These are phyloP conservation scores for Lepidocolaptes lacrymiger DNA, from an alignment of 2,797 vertebrate species.

Conservation along the genomic window DNA sequence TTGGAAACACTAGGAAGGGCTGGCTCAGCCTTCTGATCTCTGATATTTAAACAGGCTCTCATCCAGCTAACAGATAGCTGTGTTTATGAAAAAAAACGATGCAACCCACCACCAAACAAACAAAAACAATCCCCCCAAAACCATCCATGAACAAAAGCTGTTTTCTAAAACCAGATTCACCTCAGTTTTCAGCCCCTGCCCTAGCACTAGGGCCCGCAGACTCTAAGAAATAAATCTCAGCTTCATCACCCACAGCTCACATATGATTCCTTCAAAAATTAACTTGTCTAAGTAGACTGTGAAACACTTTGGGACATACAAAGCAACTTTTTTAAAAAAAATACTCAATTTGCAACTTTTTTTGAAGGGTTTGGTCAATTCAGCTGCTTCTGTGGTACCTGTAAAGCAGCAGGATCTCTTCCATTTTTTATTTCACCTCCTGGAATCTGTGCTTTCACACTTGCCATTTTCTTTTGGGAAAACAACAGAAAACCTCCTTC, in stretches of 20 bases:
- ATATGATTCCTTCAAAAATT: background rate
- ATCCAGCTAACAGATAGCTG: background rate
- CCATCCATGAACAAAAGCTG: background rate
- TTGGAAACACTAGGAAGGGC: background rate
- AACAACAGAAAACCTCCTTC: slow-evolving; percentile 88
- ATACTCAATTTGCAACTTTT: background rate
- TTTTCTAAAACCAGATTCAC: background rate
- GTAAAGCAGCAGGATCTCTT: slow-evolving; percentile 72
- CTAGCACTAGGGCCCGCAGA: background rate
- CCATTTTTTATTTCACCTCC: slow-evolving; percentile 47
- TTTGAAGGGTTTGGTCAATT: background rate
- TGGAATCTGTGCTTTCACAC: slow-evolving; percentile 72
- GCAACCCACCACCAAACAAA: background rate
- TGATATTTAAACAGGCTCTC: background rate
- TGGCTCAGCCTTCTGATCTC: background rate
- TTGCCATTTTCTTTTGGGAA: slow-evolving; percentile 86
- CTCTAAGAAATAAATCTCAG: background rate
- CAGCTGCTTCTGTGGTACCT: slow-evolving; percentile 76
- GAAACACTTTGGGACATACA: background rate
- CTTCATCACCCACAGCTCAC: background rate
- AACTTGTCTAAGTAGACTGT: background rate
- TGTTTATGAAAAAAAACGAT: background rate
- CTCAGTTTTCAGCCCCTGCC: background rate
- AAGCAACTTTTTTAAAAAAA: background rate
- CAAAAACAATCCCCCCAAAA: background rate